Evolutionary conservation across 2,797 vertebrate species (phyloP).

Genomic region (Stomatorhinus walkeri): DNA sequence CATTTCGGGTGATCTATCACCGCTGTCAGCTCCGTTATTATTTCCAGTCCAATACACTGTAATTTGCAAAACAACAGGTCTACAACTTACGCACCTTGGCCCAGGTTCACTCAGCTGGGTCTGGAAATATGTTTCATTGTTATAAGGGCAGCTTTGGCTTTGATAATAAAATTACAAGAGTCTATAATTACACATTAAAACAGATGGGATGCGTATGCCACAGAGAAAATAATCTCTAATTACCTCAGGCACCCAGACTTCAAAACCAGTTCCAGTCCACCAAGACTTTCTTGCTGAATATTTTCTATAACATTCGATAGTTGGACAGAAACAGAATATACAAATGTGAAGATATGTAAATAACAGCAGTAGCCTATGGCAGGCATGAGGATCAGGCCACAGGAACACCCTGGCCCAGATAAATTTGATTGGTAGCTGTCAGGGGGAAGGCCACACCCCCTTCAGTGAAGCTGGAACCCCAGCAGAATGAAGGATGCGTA

Average conservation of each 20-base stretch:
- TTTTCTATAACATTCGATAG: background rate
- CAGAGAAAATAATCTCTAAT: conserved; percentile 4
- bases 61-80: conserved; percentile 2
- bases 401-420: background rate
- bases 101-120: background rate
- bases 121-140: conserved; percentile 4
- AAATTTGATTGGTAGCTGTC: background rate
- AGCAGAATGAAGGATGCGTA: background rate
- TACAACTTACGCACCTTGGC: background rate
- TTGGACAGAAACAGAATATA: background rate
- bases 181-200: background rate
- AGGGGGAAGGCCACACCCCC: background rate
- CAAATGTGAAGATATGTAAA: background rate
- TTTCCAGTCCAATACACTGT: background rate
- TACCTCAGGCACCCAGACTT: background rate
- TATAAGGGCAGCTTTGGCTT: background rate
- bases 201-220: background rate
- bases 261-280: background rate
- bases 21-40: background rate
- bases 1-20: conserved; percentile 7
- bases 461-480: background rate
- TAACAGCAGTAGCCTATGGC: background rate
- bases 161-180: background rate
- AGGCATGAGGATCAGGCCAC: background rate
- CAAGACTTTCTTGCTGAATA: background rate